Percentiles rank a stretch among this genome's conserved stretches.
phyloP scores from a whole-genome alignment of 2,113 vertebrate genomes.

The Chauna torquata region DNA sequence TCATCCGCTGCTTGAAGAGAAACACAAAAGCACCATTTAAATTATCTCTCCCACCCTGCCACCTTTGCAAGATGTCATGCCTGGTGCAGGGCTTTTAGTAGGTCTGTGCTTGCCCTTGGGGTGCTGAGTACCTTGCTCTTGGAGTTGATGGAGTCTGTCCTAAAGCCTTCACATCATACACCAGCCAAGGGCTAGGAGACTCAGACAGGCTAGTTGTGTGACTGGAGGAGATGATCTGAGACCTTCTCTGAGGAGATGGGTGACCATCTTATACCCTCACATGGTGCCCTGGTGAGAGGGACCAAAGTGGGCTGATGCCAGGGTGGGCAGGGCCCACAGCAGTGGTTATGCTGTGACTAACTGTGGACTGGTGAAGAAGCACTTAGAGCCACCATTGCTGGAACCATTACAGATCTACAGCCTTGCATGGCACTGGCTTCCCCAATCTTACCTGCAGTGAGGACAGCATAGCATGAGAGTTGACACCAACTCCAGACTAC shows the following conservation, averaged over 20 bases:
- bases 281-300: background rate
- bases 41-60: background rate
- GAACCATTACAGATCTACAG: background rate
- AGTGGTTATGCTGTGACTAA: background rate
- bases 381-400: background rate
- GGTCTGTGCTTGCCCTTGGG: background rate
- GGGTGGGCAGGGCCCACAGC: background rate
- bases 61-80: background rate
- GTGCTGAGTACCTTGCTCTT: background rate
- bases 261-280: background rate
- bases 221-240: background rate
- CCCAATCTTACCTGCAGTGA: rapidly evolving
- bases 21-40: background rate
- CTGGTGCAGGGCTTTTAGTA: background rate
- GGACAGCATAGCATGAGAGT: background rate
- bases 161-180: background rate
- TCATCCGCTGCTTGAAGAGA: background rate
- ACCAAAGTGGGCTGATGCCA: background rate
- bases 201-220: rapidly evolving
- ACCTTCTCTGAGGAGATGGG: background rate
- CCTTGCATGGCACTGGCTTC: background rate
- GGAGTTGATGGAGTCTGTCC: background rate
- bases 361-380: background rate
- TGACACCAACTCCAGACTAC: background rate
- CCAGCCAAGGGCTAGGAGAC: background rate